Conservation (phyloP, 1,140 invertebrate genomes). For the Heliconius hewitsoni region DNA sequence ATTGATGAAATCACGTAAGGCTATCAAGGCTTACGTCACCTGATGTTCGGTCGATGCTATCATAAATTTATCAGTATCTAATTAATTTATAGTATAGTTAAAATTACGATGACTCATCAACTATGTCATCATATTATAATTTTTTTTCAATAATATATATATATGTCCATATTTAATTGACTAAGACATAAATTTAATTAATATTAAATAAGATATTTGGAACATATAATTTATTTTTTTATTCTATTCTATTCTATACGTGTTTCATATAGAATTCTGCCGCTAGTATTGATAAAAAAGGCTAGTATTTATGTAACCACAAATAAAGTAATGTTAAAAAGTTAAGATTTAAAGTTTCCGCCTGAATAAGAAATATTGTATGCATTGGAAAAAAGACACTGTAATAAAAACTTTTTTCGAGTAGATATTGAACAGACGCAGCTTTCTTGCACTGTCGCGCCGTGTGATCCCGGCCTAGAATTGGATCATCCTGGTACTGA, state of each 20-base stretch:
- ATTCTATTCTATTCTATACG: not conserved
- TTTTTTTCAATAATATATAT: not conserved
- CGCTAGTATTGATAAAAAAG: too few species aligned
- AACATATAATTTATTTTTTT: not conserved
- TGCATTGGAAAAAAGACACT: too few species aligned
- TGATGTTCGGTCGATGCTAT: slow-evolving; percentile 18
- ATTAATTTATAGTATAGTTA: slow-evolving; percentile 11
- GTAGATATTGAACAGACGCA: too few species aligned
- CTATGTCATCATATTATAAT: not conserved
- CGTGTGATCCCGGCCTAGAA: too few species aligned
- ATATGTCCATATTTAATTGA: not conserved
- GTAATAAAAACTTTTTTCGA: too few species aligned
- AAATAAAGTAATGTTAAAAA: too few species aligned
- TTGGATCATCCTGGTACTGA: too few species aligned
- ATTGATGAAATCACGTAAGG: slow-evolving; percentile 17
- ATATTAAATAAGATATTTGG: not conserved
- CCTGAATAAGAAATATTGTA: too few species aligned
- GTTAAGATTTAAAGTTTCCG: too few species aligned
- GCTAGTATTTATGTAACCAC: too few species aligned
- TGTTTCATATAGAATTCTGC: not conserved
- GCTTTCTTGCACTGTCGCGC: too few species aligned
- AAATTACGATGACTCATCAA: slow-evolving; percentile 2
- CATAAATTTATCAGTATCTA: slow-evolving; percentile 18
- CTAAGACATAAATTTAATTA: not conserved
- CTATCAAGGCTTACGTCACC: slow-evolving; percentile 15